Conservation (phyloP, 2,888 invertebrate species). For the Arge pagana region DNA sequence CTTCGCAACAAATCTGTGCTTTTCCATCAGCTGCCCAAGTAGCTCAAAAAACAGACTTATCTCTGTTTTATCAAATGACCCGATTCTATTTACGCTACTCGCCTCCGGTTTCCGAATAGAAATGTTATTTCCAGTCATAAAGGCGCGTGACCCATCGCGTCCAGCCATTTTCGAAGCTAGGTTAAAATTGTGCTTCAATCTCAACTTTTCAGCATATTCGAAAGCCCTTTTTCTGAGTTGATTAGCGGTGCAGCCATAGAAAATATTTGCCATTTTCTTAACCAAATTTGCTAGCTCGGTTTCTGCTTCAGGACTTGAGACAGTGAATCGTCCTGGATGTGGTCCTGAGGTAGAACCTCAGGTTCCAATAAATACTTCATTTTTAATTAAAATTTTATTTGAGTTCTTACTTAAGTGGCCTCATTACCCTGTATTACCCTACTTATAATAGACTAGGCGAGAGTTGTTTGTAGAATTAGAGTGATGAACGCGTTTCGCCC, state of each 20-base stretch:
- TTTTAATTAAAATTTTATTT: no score
- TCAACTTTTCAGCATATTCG: slow-evolving; percentile 29
- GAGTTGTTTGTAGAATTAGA: no score
- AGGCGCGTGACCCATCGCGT: no score
- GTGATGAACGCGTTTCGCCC: no score
- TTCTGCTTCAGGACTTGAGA: slow-evolving; percentile 27
- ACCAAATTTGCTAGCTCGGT: slow-evolving; percentile 23
- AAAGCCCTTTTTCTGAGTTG: slow-evolving; percentile 26
- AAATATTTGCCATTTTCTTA: slow-evolving; percentile 28
- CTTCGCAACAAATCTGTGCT: slow-evolving; percentile 33
- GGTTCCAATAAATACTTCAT: no score
- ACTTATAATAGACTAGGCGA: no score
- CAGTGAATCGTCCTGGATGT: slow-evolving; percentile 25
- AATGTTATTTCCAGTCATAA: slow-evolving; percentile 34
- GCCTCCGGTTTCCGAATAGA: slow-evolving; percentile 41
- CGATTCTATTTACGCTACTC: slow-evolving; percentile 40
- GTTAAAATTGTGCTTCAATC: slow-evolving; percentile 17
- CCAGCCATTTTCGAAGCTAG: slow-evolving; percentile 6
- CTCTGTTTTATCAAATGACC: slow-evolving; percentile 40
- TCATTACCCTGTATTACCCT: no score
- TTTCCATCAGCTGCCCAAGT: slow-evolving; percentile 34
- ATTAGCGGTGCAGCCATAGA: slow-evolving; percentile 28
- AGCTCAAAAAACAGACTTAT: slow-evolving; percentile 36
- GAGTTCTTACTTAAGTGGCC: no score
- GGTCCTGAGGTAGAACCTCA: slow-evolving; percentile 12